Percentiles rank a stretch among this genome's conserved stretches.
Evolutionary conservation across 2,113 vertebrate genomes (phyloP).

Genomic region (Sula dactylatra): DNA sequence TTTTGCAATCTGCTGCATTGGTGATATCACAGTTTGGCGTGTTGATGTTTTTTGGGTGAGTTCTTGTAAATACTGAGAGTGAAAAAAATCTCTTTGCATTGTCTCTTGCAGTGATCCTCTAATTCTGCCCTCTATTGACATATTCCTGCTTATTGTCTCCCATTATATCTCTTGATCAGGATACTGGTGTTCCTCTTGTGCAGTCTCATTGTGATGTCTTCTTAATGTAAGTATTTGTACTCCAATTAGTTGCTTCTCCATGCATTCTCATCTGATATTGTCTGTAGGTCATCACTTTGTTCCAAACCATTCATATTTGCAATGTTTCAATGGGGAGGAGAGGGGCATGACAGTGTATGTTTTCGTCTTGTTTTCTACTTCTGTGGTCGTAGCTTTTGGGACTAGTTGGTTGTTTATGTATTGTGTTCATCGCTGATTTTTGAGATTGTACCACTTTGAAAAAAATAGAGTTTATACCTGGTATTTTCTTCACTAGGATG

Average conservation of each 20-base stretch:
- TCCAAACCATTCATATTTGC: slow-evolving; percentile 11
- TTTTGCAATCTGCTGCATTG: neutral
- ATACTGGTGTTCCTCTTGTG: slow-evolving; percentile 46
- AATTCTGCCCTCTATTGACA: slow-evolving; percentile 41
- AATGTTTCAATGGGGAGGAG: neutral
- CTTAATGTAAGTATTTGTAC: slow-evolving; percentile 53
- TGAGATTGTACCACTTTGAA: neutral
- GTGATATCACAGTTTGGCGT: neutral
- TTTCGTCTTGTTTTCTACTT: slow-evolving; percentile 42
- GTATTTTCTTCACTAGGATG: neutral
- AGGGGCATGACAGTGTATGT: neutral
- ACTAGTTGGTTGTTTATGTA: neutral
- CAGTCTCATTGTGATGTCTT: slow-evolving; percentile 55
- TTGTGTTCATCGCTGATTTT: neutral
- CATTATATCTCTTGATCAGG: slow-evolving; percentile 61
- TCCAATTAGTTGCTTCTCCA: slow-evolving; percentile 35
- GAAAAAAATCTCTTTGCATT: slow-evolving; percentile 31
- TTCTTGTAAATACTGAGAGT: neutral
- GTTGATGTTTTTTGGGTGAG: neutral
- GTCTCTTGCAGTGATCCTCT: slow-evolving; percentile 15
- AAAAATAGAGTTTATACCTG: neutral
- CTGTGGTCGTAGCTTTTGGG: slow-evolving; percentile 30
- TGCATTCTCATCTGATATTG: neutral
- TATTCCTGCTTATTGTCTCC: slow-evolving; percentile 53
- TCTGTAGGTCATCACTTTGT: slow-evolving; percentile 16